Evolutionary conservation across 2,888 invertebrate species (phyloP).

Genomic region (Panopea generosa): DNA sequence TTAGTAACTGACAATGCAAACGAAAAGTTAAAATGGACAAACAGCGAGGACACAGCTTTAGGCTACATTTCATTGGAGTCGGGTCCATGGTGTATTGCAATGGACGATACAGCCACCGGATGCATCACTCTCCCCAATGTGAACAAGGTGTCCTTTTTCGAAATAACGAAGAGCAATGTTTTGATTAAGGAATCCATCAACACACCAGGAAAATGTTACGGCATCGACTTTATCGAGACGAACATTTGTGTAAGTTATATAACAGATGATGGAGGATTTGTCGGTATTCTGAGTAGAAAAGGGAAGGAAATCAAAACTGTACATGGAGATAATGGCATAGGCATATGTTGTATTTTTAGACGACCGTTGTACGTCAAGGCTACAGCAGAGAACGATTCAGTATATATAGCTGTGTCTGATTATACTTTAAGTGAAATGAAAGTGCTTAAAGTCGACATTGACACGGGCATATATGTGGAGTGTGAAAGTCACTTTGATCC

Average conservation of each 20-base stretch:
- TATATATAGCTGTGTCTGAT: too few species aligned
- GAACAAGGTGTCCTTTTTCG: not conserved
- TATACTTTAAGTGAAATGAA: not conserved
- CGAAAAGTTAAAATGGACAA: conserved; percentile 10
- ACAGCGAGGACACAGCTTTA: not conserved
- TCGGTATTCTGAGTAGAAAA: too few species aligned
- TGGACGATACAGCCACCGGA: too few species aligned
- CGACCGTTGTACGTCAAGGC: too few species aligned
- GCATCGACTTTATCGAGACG: too few species aligned
- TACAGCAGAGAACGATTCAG: not conserved
- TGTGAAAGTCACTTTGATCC: not conserved
- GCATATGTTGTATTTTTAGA: too few species aligned
- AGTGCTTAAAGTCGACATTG: not conserved
- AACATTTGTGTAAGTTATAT: too few species aligned
- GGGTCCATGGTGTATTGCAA: not conserved
- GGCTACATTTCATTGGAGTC: not conserved
- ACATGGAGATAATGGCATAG: too few species aligned
- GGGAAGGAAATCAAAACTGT: too few species aligned
- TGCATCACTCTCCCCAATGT: not conserved
- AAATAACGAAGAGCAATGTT: not conserved
- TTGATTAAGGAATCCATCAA: too few species aligned
- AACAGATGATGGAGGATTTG: too few species aligned
- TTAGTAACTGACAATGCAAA: conserved; percentile 10
- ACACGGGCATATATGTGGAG: not conserved
- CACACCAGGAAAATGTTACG: too few species aligned